phyloP scores from a whole-genome alignment of 2,888 invertebrate species.

The Pelosia muscerda region DNA sequence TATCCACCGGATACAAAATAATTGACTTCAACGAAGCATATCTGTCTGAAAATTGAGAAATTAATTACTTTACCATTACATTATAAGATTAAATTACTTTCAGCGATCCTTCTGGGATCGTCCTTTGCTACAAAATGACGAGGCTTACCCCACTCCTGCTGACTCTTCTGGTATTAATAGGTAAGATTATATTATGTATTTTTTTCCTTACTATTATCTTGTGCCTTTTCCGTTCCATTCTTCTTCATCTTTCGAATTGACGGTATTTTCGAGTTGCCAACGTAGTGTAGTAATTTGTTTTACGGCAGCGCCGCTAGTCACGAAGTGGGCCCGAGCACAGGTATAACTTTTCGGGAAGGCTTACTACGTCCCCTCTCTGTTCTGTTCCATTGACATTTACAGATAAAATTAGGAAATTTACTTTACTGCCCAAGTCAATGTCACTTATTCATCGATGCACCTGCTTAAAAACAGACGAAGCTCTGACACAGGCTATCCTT shows the following conservation, averaged over 20 bases:
- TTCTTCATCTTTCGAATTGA: no score
- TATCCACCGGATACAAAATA: conserved; percentile 48
- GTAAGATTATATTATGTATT: conserved; percentile 53
- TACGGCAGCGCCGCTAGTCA: no score
- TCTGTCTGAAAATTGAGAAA: conserved; percentile 56
- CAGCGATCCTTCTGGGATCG: conserved; percentile 62
- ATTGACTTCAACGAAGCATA: conserved; percentile 56
- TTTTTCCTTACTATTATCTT: neutral
- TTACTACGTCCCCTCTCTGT: no score
- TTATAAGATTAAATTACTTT: conserved; percentile 43
- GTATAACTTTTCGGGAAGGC: no score
- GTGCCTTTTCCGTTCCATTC: neutral
- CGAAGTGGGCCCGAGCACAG: no score
- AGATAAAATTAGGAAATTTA: no score
- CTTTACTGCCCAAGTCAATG: no score
- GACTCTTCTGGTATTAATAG: conserved; percentile 51
- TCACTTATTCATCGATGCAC: neutral
- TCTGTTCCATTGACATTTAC: no score
- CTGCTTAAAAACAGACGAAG: neutral
- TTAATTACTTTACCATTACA: conserved; percentile 51
- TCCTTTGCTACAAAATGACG: conserved; percentile 56
- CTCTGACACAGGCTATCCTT: neutral
- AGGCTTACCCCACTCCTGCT: conserved; percentile 48
- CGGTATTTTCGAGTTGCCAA: no score
- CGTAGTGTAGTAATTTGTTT: no score